These are phyloP conservation scores for Drosophila carrolli DNA, from an alignment of 1,140 invertebrate species.

Conservation along the genomic window DNA sequence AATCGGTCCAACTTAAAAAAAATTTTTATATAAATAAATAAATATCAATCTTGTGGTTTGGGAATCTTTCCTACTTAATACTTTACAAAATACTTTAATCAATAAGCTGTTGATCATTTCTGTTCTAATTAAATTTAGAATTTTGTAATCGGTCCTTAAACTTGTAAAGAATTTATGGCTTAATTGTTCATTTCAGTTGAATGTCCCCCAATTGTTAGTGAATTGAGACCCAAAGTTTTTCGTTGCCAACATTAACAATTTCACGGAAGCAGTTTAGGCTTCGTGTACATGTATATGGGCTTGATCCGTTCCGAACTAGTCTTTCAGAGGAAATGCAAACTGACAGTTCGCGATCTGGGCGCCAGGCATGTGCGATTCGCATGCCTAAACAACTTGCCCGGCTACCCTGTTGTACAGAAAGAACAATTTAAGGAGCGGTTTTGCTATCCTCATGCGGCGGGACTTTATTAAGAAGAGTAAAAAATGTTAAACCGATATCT, in stretches of 20 bases:
- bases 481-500: too few species aligned
- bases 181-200: neutral
- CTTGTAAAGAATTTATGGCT: neutral
- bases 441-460: too few species aligned
- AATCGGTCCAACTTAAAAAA: too few species aligned
- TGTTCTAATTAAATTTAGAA: too few species aligned
- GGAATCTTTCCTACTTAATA: too few species aligned
- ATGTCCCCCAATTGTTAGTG: neutral
- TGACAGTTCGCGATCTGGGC: constrained; percentile 26
- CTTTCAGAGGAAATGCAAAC: constrained; percentile 33
- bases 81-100: too few species aligned
- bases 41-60: too few species aligned
- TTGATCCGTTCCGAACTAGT: constrained; percentile 7
- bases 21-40: too few species aligned
- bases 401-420: constrained; percentile 6
- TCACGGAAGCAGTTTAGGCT: constrained; percentile 25
- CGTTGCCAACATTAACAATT: constrained; percentile 8
- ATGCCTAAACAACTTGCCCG: constrained; percentile 30
- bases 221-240: neutral
- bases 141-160: too few species aligned
- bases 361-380: constrained; percentile 45
- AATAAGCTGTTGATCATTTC: too few species aligned
- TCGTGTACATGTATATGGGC: constrained; percentile 1
- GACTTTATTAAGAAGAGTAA: too few species aligned
- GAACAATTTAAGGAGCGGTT: neutral